A percentile compares a stretch with the other conserved stretches of the same genome.
These are phyloP conservation scores for Bos javanicus DNA, from an alignment of 2,113 vertebrate genomes.

Conservation along the genomic window DNA sequence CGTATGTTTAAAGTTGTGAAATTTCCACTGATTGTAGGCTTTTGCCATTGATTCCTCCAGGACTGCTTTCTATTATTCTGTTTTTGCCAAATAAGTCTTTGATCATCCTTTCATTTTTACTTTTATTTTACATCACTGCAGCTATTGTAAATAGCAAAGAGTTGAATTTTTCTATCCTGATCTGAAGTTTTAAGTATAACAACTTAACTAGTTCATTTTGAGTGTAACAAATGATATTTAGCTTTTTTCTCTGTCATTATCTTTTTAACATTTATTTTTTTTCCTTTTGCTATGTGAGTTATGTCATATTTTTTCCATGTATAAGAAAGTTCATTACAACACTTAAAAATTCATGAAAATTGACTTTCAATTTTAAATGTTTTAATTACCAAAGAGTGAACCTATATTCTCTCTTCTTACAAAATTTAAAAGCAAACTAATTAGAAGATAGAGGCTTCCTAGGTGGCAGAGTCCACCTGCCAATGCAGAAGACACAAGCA, in stretches of 20 bases:
- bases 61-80: constrained; percentile 34
- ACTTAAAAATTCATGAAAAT: not conserved
- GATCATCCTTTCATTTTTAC: constrained; percentile 11
- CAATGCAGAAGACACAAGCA: not conserved
- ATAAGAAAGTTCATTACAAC: not conserved
- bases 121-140: not conserved
- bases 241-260: not conserved
- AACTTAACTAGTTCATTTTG: not conserved
- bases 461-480: not conserved
- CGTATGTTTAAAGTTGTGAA: not conserved
- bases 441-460: not conserved
- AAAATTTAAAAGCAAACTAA: constrained; percentile 16
- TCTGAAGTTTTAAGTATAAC: not conserved
- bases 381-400: not conserved
- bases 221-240: not conserved
- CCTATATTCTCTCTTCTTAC: not conserved
- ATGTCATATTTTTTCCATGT: not conserved
- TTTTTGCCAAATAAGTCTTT: constrained; percentile 24
- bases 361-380: not conserved
- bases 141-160: not conserved
- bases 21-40: not conserved
- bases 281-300: not conserved
- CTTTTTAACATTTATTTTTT: constrained; percentile 5
- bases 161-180: not conserved
- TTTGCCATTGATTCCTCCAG: not conserved